Percentiles rank a stretch among this genome's conserved stretches.
Evolutionary conservation across 2,113 vertebrate species (phyloP).

Genomic region (Sialia sialis): DNA sequence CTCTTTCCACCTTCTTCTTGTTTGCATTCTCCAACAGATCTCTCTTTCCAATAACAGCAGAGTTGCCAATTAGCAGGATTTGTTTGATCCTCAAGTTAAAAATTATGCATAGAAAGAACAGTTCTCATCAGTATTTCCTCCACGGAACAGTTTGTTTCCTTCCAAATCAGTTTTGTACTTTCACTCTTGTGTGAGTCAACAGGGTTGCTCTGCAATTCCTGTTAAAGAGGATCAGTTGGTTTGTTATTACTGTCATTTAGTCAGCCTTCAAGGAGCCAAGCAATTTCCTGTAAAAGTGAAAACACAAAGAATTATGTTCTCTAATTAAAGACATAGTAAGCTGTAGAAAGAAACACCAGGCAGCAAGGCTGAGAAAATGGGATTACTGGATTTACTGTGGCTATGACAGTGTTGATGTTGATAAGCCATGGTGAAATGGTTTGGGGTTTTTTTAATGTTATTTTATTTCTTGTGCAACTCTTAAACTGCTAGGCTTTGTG

Average conservation of each 20-base stretch:
- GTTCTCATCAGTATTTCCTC: background rate
- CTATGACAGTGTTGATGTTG: background rate
- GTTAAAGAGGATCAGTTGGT: background rate
- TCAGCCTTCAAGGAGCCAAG: background rate
- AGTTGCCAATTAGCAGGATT: background rate
- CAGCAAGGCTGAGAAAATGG: background rate
- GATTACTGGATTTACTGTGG: background rate
- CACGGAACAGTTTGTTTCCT: background rate
- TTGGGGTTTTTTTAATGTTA: background rate
- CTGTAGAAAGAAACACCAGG: background rate
- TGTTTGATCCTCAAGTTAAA: background rate
- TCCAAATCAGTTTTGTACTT: background rate
- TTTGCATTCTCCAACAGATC: background rate
- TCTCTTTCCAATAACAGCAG: background rate
- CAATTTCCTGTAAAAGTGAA: conserved; percentile 39
- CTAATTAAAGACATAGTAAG: background rate
- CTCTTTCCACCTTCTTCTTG: background rate
- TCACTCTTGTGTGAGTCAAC: background rate
- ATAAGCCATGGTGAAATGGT: background rate
- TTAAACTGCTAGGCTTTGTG: background rate
- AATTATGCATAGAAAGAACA: background rate
- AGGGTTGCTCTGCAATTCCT: background rate
- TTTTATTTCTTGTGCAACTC: background rate
- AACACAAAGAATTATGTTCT: background rate
- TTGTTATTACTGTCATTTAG: conserved; percentile 35